A percentile compares a stretch with the other conserved stretches of the same genome.
phyloP scores from a whole-genome alignment of 2,113 vertebrate species.

The Plecotus auritus region DNA sequence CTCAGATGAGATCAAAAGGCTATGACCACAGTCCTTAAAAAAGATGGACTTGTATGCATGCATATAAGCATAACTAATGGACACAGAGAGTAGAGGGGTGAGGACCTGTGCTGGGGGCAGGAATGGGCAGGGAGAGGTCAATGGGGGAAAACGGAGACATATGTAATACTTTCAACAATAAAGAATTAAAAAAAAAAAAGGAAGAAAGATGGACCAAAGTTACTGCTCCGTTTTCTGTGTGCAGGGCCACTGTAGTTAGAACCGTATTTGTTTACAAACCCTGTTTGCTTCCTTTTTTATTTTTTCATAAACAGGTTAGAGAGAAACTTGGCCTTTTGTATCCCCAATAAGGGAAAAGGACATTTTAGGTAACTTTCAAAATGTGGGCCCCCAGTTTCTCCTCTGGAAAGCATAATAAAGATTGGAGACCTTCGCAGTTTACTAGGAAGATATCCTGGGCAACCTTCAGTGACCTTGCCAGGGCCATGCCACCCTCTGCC shows the following conservation, averaged over 20 bases:
- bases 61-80: too few relatives aligned
- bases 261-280: conserved; percentile 22
- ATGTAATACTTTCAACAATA: too few relatives aligned
- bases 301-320: neutral
- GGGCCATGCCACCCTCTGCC: neutral
- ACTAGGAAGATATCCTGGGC: neutral
- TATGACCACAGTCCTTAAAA: neutral
- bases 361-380: conserved; percentile 3
- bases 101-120: too few relatives aligned
- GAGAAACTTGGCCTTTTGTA: neutral
- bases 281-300: neutral
- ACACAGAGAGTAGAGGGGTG: too few relatives aligned
- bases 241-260: neutral
- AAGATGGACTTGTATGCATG: neutral
- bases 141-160: too few relatives aligned
- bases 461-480: neutral
- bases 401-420: neutral
- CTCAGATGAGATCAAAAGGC: neutral
- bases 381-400: neutral
- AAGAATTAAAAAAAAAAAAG: too few relatives aligned
- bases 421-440: neutral
- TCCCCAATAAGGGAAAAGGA: conserved; percentile 24
- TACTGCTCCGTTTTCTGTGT: neutral
- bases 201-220: neutral
- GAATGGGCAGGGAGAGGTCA: too few relatives aligned